Percentiles rank a stretch among this genome's conserved stretches.
Conservation (phyloP, 1,140 invertebrate genomes). For the Calliopsis andreniformis region DNA sequence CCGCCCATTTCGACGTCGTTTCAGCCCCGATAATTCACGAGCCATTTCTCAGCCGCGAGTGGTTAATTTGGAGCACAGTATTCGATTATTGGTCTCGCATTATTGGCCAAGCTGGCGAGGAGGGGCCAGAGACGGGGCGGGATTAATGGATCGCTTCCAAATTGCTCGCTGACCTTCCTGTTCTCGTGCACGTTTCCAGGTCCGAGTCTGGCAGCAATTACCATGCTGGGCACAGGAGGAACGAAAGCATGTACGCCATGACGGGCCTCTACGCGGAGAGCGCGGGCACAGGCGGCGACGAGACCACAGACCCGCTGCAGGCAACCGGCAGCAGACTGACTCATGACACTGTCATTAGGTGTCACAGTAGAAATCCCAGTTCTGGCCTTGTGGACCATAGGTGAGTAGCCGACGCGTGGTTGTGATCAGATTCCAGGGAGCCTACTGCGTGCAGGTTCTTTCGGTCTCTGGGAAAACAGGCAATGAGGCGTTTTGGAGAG, state of each 20-base stretch:
- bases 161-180: constrained; percentile 20
- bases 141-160: constrained; percentile 14
- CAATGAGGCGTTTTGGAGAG: no score
- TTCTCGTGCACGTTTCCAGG: constrained; percentile 54
- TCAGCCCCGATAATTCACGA: no score
- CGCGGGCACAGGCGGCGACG: constrained; percentile 76
- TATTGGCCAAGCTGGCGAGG: neutral
- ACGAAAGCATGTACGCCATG: constrained; percentile 93
- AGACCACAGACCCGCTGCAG: constrained; percentile 74
- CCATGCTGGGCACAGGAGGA: constrained; percentile 84
- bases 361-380: constrained; percentile 89
- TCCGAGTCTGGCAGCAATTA: constrained; percentile 80
- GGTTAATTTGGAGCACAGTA: neutral
- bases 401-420: constrained; percentile 70
- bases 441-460: no score
- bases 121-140: neutral
- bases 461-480: no score
- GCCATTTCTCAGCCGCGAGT: no score
- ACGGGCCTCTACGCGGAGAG: constrained; percentile 91
- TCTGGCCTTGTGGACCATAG: constrained; percentile 86
- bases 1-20: no score
- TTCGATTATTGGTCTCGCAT: constrained; percentile 1
- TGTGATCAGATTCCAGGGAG: neutral
- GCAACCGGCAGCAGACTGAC: constrained; percentile 77
- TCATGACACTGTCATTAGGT: constrained; percentile 85